Evolutionary conservation across 2,113 vertebrate species (phyloP).

Genomic region (Aythya baeri): DNA sequence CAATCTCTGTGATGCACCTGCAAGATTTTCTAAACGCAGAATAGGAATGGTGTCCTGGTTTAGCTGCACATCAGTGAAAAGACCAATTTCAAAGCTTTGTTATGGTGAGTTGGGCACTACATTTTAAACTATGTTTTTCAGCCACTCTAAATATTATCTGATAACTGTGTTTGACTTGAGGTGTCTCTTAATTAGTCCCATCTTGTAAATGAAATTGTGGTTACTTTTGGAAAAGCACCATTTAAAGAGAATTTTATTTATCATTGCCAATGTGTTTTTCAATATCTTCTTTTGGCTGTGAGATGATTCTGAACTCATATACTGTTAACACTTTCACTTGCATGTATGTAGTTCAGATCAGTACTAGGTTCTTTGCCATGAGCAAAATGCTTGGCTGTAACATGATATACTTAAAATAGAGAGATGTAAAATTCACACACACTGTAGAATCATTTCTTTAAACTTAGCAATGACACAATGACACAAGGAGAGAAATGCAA

Average conservation of each 20-base stretch:
- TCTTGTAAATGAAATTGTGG: not conserved
- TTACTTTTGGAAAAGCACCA: not conserved
- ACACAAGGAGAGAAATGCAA: not conserved
- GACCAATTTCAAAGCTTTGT: not conserved
- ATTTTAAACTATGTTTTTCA: not conserved
- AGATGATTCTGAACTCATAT: not conserved
- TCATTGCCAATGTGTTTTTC: not conserved
- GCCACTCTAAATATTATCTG: not conserved
- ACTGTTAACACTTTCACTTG: not conserved
- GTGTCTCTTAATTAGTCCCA: not conserved
- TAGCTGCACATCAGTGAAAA: not conserved
- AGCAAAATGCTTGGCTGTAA: not conserved
- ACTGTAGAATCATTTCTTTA: not conserved
- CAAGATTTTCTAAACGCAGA: not conserved
- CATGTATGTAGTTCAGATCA: not conserved
- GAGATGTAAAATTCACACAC: not conserved
- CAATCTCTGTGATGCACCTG: not conserved
- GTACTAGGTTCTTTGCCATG: not conserved
- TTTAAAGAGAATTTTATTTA: not conserved
- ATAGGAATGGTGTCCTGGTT: not conserved
- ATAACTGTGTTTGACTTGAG: not conserved
- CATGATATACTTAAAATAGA: not conserved
- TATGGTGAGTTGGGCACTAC: not conserved
- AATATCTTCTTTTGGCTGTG: not conserved
- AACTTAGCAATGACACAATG: not conserved